phyloP scores from a whole-genome alignment of 2,113 vertebrate species.

The Melanotaenia duboulayi region DNA sequence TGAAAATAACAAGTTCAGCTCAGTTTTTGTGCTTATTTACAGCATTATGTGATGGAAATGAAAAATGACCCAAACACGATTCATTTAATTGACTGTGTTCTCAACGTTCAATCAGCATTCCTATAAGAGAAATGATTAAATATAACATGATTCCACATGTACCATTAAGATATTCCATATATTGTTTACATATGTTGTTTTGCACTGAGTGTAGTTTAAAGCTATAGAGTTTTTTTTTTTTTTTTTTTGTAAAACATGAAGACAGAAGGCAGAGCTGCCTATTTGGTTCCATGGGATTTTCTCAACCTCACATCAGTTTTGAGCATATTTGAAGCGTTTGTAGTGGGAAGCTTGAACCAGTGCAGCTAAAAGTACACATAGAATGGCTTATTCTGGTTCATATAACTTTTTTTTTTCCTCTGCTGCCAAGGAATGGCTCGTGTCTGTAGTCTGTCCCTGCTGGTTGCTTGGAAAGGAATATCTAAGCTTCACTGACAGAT shows the following conservation, averaged over 20 bases:
- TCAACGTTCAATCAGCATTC: not conserved
- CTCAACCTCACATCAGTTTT: conserved; percentile 69
- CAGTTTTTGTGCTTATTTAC: conserved; percentile 1
- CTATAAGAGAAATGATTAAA: not conserved
- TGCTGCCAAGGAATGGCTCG: conserved; percentile 76
- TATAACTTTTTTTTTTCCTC: conserved; percentile 59
- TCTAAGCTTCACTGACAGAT: conserved; percentile 76
- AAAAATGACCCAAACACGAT: not conserved
- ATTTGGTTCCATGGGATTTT: conserved; percentile 72
- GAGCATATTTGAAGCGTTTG: conserved; percentile 74
- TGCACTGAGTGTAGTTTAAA: conserved; percentile 17
- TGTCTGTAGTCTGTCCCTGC: conserved; percentile 74
- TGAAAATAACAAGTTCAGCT: not conserved
- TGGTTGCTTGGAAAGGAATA: conserved; percentile 80
- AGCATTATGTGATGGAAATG: not conserved
- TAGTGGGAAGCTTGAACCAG: conserved; percentile 72
- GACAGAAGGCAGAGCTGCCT: conserved; percentile 55
- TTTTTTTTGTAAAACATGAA: conserved; percentile 56
- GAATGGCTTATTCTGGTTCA: conserved; percentile 81
- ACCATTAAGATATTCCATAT: not conserved
- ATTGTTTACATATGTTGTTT: conserved; percentile 5
- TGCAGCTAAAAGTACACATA: conserved; percentile 77
- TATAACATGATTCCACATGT: not conserved
- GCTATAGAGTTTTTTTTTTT: not conserved
- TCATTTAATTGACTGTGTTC: not conserved